Base-by-base conservation (phyloP, 2,797 vertebrate genomes). In the Carcharodon carcharias region DNA sequence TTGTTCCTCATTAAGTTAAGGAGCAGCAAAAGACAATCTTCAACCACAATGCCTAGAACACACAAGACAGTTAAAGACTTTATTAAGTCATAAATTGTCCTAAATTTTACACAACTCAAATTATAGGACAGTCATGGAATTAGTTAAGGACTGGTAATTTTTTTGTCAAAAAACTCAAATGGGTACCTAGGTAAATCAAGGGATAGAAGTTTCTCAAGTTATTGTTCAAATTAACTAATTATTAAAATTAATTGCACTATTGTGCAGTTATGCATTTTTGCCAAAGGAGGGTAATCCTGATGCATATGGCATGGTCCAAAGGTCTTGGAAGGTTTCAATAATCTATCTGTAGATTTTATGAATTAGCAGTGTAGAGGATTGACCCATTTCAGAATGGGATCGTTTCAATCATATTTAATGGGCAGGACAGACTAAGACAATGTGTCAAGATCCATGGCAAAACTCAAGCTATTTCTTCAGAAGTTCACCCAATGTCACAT, bases 1-100 rank as follows among this genome's bases (percentile, higher is more conserved):
- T 99, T 99, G 97, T 99, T 99, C 98, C 99, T 99, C 96, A 99
- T 97, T 65, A 99, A 97, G 97, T 99, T 99, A 96, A 99, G 98
- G 71, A 99, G 97, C 73, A 99, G 97, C 69, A 99, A 98, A 97
- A 99, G 98, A 97, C 99, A 99, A 96, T 99, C 99, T 98, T 99
- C 99, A 58, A 99, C 99, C 91, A 99, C 99, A 96, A 99, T 99
- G 94, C 99, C 99, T 99, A 97, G n/a, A 93, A 71, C 21, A 67
- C n/a, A 96, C 11, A 96, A 88, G 7, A 23, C 4, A 94, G 31
- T 8, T 92, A 77, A 96, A 96, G 8, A 54, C 28, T 65, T 67
- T 63, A 56, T 58, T 2, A 92, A 92, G n/a, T 40, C 61, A 93
- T 93, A 93, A 63, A 40, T 2, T 40, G 58, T n/a, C 35, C 89